These are phyloP conservation scores for Meleagris gallopavo DNA, from an alignment of 2,113 vertebrate genomes.

Conservation along the genomic window DNA sequence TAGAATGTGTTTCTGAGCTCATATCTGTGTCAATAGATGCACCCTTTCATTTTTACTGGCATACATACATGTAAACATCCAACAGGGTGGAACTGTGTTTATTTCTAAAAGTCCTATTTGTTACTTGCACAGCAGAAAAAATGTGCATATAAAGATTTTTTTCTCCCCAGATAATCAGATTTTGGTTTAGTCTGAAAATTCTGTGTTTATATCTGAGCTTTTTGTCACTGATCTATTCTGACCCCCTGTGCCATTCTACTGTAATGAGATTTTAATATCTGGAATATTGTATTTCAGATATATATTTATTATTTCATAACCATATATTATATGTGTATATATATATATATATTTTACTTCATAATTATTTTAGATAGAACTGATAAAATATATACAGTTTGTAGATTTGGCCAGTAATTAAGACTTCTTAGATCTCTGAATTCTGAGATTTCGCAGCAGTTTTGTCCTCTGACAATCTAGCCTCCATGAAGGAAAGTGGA, in stretches of 20 bases:
- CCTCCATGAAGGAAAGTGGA: background rate
- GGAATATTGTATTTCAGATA: background rate
- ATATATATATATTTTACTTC: too few relatives aligned
- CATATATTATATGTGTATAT: too few relatives aligned
- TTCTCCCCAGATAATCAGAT: background rate
- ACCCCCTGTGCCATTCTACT: background rate
- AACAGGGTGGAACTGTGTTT: background rate
- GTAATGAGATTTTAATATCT: background rate
- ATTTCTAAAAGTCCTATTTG: background rate
- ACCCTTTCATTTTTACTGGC: background rate
- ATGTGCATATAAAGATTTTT: background rate
- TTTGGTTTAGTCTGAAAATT: background rate
- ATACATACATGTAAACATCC: accelerated
- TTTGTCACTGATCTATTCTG: background rate
- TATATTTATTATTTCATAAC: too few relatives aligned
- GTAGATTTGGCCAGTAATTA: background rate
- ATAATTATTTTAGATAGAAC: background rate
- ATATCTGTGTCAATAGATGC: accelerated
- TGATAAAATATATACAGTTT: background rate
- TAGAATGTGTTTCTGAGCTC: background rate
- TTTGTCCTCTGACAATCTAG: background rate
- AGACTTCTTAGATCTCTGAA: background rate
- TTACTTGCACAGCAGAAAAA: background rate
- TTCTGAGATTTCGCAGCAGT: background rate
- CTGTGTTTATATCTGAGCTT: background rate